Base-by-base conservation (phyloP, 2,797 vertebrate genomes). In the Pseudopleuronectes americanus region DNA sequence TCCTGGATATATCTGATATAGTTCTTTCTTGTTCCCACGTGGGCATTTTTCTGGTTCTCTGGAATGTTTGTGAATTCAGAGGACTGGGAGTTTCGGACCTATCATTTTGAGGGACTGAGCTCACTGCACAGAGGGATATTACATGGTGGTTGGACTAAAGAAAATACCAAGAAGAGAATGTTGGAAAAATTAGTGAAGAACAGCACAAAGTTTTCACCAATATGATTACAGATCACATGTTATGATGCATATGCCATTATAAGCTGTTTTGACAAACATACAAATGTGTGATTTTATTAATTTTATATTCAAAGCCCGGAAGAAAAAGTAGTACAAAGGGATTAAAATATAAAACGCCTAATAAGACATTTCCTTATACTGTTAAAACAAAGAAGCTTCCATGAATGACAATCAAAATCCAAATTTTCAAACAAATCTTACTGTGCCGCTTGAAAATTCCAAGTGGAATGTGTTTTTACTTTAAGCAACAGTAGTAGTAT, bases 31-130 rank as follows among this genome's bases (percentile, higher is more conserved):
- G 28, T 19, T 45, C 2, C 43, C 57, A 55, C 80, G 68, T 41
- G 33, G 33, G 3, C 13, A 41, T 63, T 49, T 61, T 65, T 74
- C 6, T 21, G 26, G 38, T 63, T 58, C 57, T 62, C 53, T 74
- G 87, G 84, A 87, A 89, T 86, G 83, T 85, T 74, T 74, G 62
- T 68, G 68, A 83, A 84, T 88, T 81, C 83, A 59, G 41, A 36
- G 21, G 65, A 61, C 67, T 28, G 48, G 38, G 70, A 63, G 72
- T 41, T 79, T 71, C 47, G 51, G 87, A 83, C 80, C 83, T 47
- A 87, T 84, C 83, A 3, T 81, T 77, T 83, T 57, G 83, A 75
- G 48, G 70, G 59, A 89, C 87, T 86, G 83, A 65, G 72, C 60
- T 31, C 28, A 31, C 28, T 31, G 28, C 28, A 31, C 80, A 80